phyloP scores from a whole-genome alignment of 2,797 vertebrate genomes.

The Crax fasciolata region DNA sequence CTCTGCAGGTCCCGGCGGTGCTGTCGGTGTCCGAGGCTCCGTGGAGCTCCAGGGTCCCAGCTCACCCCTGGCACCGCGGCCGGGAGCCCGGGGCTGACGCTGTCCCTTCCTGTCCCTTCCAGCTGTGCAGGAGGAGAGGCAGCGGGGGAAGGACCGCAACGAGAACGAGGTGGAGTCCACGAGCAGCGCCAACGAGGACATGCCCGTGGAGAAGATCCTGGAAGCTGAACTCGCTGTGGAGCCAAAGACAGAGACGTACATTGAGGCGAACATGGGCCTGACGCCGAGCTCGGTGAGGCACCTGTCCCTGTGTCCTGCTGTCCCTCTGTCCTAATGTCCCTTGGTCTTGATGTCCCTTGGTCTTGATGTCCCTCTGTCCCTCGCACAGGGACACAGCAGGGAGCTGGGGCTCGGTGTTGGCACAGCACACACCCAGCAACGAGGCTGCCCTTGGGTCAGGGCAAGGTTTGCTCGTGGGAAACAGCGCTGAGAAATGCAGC shows the following conservation, averaged over 20 bases:
- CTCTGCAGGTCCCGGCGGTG: not conserved
- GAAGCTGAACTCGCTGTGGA: constrained; percentile 97
- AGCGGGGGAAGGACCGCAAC: constrained; percentile 94
- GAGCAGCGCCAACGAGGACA: constrained; percentile 95
- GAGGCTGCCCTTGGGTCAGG: not conserved
- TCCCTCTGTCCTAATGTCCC: rapidly evolving
- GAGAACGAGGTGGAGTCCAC: constrained; percentile 97
- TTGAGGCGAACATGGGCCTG: constrained; percentile 92
- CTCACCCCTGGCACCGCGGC: rapidly evolving
- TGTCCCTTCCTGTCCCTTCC: not conserved
- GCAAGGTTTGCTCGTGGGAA: not conserved
- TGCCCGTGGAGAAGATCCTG: constrained; percentile 99
- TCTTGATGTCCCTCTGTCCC: rapidly evolving
- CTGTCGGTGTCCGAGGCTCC: not conserved
- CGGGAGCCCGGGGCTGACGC: rapidly evolving
- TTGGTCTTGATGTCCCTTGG: not conserved
- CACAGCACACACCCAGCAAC: rapidly evolving
- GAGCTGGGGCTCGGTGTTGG: not conserved
- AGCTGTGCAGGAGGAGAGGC: constrained; percentile 99
- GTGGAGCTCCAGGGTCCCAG: not conserved
- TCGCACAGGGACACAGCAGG: rapidly evolving
- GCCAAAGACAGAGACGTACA: constrained; percentile 98
- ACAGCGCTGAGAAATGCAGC: not conserved
- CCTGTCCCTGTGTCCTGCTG: not conserved
- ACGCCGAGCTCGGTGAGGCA: constrained; percentile 93